A percentile compares a stretch with the other conserved stretches of the same genome.
Evolutionary conservation across 2,888 invertebrate species (phyloP).

Genomic region (Balanococcus diminutus): DNA sequence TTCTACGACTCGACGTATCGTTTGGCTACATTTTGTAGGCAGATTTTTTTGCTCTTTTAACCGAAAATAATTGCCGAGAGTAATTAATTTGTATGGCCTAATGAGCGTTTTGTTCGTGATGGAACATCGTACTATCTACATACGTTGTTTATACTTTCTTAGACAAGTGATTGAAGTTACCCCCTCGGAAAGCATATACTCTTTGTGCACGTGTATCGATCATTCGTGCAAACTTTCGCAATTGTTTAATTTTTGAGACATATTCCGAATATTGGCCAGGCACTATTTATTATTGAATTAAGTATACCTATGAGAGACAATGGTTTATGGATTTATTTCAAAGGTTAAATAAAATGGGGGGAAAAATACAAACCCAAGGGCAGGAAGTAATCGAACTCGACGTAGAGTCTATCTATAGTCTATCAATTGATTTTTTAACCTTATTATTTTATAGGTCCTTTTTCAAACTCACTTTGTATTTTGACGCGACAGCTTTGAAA

Average conservation of each 20-base stretch:
- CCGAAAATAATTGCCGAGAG: background rate
- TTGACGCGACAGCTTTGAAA: background rate
- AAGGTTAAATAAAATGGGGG: background rate
- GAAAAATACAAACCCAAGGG: background rate
- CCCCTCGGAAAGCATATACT: background rate
- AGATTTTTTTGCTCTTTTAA: background rate
- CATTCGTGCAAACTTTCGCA: background rate
- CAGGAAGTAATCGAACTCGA: background rate
- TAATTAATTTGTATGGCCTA: background rate
- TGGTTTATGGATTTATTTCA: background rate
- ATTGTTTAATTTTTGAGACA: background rate
- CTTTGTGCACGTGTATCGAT: too few species aligned
- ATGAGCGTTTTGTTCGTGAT: background rate
- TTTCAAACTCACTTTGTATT: background rate
- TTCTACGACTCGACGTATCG: background rate
- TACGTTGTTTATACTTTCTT: background rate
- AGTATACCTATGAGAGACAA: too few species aligned
- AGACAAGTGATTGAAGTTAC: background rate
- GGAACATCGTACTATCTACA: too few species aligned
- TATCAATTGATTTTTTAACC: slow-evolving; percentile 22
- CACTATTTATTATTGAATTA: background rate
- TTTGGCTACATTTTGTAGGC: background rate
- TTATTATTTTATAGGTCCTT: background rate
- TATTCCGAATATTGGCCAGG: background rate
- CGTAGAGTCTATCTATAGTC: too few species aligned